Percentiles rank a stretch among this genome's conserved stretches.
Evolutionary conservation across 2,888 invertebrate species (phyloP).

Genomic region (Philopedon plagiatum): DNA sequence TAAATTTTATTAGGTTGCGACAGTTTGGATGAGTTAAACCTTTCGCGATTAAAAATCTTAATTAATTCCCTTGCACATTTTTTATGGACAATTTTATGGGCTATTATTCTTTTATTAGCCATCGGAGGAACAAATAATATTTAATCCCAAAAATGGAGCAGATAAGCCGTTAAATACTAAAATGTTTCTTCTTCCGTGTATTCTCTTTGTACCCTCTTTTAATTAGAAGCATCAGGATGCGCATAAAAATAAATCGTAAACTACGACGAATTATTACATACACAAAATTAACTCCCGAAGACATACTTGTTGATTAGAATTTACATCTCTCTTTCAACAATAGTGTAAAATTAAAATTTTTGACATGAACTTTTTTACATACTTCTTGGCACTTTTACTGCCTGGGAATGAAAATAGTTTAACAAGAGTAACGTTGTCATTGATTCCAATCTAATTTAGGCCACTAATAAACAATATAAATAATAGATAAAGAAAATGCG

Average conservation of each 20-base stretch:
- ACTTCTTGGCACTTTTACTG: no score
- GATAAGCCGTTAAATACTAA: neutral
- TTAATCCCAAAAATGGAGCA: neutral
- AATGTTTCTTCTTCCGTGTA: neutral
- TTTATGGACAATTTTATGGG: slow-evolving; percentile 18
- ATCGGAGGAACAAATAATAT: neutral
- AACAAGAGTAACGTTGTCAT: no score
- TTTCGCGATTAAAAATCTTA: slow-evolving; percentile 41
- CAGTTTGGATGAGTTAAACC: slow-evolving; percentile 29
- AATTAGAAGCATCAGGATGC: no score
- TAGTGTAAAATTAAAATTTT: no score
- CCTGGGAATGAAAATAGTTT: no score
- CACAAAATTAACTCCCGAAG: no score
- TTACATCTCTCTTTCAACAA: no score
- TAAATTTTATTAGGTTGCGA: slow-evolving; percentile 45
- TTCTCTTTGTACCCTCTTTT: neutral
- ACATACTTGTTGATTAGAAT: no score
- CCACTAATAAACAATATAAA: neutral
- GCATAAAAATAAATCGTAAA: no score
- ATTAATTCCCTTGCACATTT: slow-evolving; percentile 38
- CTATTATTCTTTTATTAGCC: neutral
- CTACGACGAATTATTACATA: no score
- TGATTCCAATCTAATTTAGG: no score
- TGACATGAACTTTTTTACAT: no score
- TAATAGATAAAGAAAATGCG: neutral